Evolutionary conservation across 2,888 invertebrate genomes (phyloP).

Genomic region (Brenthis hecate): DNA sequence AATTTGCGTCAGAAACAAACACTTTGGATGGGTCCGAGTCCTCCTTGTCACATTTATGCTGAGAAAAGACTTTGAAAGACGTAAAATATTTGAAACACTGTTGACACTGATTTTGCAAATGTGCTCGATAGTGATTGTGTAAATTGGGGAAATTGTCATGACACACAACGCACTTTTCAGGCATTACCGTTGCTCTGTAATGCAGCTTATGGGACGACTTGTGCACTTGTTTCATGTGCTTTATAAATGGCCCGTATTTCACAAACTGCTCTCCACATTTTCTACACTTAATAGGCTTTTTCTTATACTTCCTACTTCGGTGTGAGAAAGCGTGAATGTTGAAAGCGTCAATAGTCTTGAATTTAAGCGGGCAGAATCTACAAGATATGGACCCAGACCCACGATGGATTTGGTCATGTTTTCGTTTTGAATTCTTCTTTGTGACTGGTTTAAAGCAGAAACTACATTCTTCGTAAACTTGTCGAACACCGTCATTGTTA

Average conservation of each 20-base stretch:
- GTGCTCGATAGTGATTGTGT: conserved; percentile 84
- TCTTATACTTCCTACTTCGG: conserved; percentile 71
- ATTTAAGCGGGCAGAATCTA: conserved; percentile 73
- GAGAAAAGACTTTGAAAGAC: conserved; percentile 61
- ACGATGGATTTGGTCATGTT: conserved; percentile 67
- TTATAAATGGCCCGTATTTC: conserved; percentile 73
- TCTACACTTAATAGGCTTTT: conserved; percentile 72
- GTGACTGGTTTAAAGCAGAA: conserved; percentile 78
- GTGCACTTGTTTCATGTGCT: conserved; percentile 69
- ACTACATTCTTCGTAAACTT: conserved; percentile 68
- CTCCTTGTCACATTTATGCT: conserved; percentile 64
- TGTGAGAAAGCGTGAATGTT: conserved; percentile 78
- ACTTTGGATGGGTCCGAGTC: conserved; percentile 69
- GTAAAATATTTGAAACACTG: conserved; percentile 72
- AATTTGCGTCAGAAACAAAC: conserved; percentile 63
- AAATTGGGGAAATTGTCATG: conserved; percentile 82
- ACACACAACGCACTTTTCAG: conserved; percentile 83
- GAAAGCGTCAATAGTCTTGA: conserved; percentile 76
- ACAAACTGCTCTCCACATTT: conserved; percentile 72
- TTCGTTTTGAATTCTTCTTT: conserved; percentile 58
- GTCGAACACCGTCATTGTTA: conserved; percentile 45
- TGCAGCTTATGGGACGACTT: conserved; percentile 68
- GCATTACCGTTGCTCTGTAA: conserved; percentile 66
- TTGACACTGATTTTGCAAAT: conserved; percentile 80
- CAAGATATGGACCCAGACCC: conserved; percentile 76